These are phyloP conservation scores for Phycodurus eques DNA, from an alignment of 2,113 vertebrate species.

Conservation along the genomic window DNA sequence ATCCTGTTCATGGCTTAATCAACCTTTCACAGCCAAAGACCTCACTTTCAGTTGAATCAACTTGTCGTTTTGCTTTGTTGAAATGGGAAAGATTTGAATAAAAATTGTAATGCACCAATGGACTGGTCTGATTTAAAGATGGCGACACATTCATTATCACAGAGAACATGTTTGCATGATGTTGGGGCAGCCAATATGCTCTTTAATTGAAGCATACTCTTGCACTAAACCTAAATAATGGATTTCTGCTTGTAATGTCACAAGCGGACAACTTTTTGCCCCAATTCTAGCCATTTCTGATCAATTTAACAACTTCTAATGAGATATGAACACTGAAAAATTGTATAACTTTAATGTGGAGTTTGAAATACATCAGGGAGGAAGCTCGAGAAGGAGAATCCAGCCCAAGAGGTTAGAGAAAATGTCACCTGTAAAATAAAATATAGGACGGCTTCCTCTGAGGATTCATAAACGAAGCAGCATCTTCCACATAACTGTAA, in stretches of 20 bases:
- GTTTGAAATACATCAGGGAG: background rate
- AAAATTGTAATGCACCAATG: background rate
- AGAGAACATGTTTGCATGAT: background rate
- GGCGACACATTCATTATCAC: background rate
- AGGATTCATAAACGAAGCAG: background rate
- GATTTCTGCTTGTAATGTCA: background rate
- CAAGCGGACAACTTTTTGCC: background rate
- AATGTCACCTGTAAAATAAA: background rate
- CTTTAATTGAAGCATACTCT: background rate
- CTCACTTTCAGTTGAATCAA: background rate
- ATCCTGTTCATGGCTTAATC: slow-evolving; percentile 24
- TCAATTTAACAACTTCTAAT: background rate
- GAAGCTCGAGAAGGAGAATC: background rate
- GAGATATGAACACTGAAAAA: background rate
- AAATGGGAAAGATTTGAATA: background rate
- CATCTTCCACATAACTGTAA: background rate
- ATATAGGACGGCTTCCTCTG: background rate
- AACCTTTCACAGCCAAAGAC: background rate
- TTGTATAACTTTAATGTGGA: background rate
- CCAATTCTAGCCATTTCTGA: background rate
- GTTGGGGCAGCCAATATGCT: background rate
- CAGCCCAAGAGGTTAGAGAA: background rate
- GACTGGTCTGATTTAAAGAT: background rate
- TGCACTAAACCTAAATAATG: background rate
- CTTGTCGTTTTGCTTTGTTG: background rate